Conservation (phyloP, 2,113 vertebrate species). For the Brachirus orientalis region DNA sequence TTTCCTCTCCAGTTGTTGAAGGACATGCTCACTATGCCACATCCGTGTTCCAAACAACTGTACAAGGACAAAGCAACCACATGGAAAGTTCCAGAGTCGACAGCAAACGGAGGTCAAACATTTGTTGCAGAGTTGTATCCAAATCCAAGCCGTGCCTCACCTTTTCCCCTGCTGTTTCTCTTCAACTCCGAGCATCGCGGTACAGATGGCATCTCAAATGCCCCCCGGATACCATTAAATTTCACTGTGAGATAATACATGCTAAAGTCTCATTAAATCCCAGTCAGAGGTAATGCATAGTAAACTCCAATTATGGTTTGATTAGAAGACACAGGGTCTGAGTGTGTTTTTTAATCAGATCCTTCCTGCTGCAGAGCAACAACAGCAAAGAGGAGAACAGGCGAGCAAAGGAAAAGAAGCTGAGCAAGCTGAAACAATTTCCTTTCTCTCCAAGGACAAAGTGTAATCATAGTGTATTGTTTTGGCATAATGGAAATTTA, state of each 20-base stretch:
- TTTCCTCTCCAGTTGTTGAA: slow-evolving; percentile 39
- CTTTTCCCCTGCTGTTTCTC: slow-evolving; percentile 34
- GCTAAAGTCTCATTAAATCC: slow-evolving; percentile 71
- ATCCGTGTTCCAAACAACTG: slow-evolving; percentile 43
- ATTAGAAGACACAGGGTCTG: slow-evolving; percentile 58
- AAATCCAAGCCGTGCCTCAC: slow-evolving; percentile 39
- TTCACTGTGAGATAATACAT: slow-evolving; percentile 64
- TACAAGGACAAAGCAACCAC: slow-evolving; percentile 58
- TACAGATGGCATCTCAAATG: slow-evolving; percentile 40
- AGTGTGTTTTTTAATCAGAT: slow-evolving; percentile 73
- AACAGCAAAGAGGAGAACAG: slow-evolving; percentile 10
- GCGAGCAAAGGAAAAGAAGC: slow-evolving; percentile 42
- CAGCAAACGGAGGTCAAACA: slow-evolving; percentile 58
- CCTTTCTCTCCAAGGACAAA: slow-evolving; percentile 26
- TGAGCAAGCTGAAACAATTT: slow-evolving; percentile 52
- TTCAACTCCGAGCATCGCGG: slow-evolving; percentile 31
- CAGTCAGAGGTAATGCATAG: slow-evolving; percentile 61
- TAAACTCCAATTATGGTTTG: slow-evolving; percentile 64
- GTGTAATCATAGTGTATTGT: slow-evolving; percentile 36
- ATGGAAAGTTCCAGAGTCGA: slow-evolving; percentile 42
- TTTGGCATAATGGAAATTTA: slow-evolving; percentile 35
- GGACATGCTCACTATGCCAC: slow-evolving; percentile 32
- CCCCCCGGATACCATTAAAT: slow-evolving; percentile 61
- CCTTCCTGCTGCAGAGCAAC: slow-evolving; percentile 45
- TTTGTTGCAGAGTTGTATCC: slow-evolving; percentile 53